Conservation (phyloP, 2,113 vertebrate species). For the Bufo gargarizans region DNA sequence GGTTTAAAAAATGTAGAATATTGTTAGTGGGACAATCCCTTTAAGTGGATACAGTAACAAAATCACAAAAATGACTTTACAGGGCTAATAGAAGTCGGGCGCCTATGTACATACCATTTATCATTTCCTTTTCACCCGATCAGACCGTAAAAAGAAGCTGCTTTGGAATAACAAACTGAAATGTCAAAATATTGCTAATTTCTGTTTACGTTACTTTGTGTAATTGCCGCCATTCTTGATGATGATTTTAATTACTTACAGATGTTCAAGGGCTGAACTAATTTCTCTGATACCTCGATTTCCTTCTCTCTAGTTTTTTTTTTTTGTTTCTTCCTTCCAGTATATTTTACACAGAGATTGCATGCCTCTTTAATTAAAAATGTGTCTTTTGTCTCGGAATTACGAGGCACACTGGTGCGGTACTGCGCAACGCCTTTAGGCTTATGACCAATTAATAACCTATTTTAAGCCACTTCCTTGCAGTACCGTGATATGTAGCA, state of each 20-base stretch:
- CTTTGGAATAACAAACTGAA: conserved; percentile 24
- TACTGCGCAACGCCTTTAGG: conserved; percentile 45
- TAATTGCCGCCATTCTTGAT: conserved; percentile 47
- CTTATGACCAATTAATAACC: conserved; percentile 61
- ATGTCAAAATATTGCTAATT: conserved; percentile 54
- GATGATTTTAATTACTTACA: conserved; percentile 51
- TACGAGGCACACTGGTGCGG: neutral
- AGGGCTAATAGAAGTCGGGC: neutral
- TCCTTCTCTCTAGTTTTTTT: neutral
- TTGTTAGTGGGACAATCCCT: too few species aligned
- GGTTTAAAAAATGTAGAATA: too few species aligned
- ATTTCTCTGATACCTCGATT: conserved; percentile 48
- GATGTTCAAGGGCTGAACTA: conserved; percentile 46
- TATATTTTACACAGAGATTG: conserved; percentile 30
- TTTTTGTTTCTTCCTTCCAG: neutral
- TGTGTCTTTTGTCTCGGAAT: conserved; percentile 43
- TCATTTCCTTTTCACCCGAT: neutral
- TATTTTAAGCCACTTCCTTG: conserved; percentile 60
- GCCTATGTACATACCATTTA: neutral
- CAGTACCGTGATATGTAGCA: conserved; percentile 65
- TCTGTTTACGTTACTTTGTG: conserved; percentile 39
- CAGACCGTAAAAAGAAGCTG: neutral
- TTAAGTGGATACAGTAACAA: neutral
- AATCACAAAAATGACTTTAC: neutral
- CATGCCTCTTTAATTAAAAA: conserved; percentile 46